These are phyloP conservation scores for Myrmophylax atrothorax DNA, from an alignment of 2,113 vertebrate species.

Conservation along the genomic window DNA sequence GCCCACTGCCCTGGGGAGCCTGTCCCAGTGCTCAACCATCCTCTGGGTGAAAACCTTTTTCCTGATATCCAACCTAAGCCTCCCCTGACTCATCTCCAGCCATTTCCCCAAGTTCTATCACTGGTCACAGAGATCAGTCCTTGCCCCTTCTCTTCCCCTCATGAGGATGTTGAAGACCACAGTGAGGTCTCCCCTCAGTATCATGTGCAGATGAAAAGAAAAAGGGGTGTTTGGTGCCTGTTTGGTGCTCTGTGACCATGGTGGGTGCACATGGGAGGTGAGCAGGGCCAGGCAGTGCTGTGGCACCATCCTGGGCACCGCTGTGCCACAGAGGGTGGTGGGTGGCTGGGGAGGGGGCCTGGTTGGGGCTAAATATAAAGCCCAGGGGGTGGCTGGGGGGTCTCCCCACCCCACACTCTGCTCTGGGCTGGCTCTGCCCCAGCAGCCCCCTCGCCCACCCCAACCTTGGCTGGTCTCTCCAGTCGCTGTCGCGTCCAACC, in stretches of 20 bases:
- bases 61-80: neutral
- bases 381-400: neutral
- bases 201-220: neutral
- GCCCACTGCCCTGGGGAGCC: neutral
- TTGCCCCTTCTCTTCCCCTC: neutral
- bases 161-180: neutral
- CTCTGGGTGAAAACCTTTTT: neutral
- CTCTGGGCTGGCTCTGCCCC: neutral
- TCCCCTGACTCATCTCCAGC: neutral
- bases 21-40: neutral
- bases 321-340: neutral
- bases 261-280: neutral
- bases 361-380: neutral
- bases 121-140: neutral
- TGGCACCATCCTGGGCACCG: rapidly evolving
- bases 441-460: neutral
- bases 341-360: neutral
- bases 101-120: neutral
- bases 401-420: neutral
- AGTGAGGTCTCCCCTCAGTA: neutral
- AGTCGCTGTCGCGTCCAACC: conserved; percentile 48
- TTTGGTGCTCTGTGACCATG: rapidly evolving
- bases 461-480: neutral
- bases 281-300: neutral
- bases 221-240: neutral